Base-by-base conservation (phyloP, 2,888 invertebrate species). In the Baccha elongata region DNA sequence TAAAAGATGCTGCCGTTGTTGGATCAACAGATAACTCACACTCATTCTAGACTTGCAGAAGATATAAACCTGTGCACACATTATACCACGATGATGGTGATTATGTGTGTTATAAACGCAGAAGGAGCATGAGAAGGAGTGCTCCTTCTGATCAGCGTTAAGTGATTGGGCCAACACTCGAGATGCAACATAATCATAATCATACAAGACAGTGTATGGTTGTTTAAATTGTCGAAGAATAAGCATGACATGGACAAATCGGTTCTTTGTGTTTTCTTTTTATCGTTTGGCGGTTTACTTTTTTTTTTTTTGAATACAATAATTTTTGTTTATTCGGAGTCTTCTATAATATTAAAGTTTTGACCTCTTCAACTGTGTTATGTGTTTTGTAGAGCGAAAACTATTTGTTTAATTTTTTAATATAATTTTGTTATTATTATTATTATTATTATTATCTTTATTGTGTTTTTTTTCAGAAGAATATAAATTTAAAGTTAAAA, bases 131-230 rank as follows among this genome's bases (percentile, higher is more conserved):
- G 65, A 76, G 76, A 76, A 81, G 71, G 78, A 83, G 81, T 78
- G 72, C 78, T 78, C 76, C 76, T 76, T 42, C 72, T 83, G 76
- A 83, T 76, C 76, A 78, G 81, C 67, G 81, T 83, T 83, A 83
- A 83, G 81, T 83, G 81, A 76, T 78, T 83, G 72, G 72, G 71
- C 78, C 81, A 83, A 83, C 81, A 83, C 78, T 78, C 71, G 81
- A 72, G 69, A 69, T 71, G 75, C 69, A 81, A 71, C 75, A 81
- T 75, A 81, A 81, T 81, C 75, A 81, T 81, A 81, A 81, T 81
- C 75, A 64, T 50, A 65, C 50, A 52, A 42, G 46, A 83, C 46
- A 65, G 58, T 75, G 81, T 71, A n/a, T 65, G 60, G 29, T 58
- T 58, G 75, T 76, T 50, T 71, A 83, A 76, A 83, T 44, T 76